phyloP scores from a whole-genome alignment of 2,113 vertebrate genomes.

The Hyaena hyaena region DNA sequence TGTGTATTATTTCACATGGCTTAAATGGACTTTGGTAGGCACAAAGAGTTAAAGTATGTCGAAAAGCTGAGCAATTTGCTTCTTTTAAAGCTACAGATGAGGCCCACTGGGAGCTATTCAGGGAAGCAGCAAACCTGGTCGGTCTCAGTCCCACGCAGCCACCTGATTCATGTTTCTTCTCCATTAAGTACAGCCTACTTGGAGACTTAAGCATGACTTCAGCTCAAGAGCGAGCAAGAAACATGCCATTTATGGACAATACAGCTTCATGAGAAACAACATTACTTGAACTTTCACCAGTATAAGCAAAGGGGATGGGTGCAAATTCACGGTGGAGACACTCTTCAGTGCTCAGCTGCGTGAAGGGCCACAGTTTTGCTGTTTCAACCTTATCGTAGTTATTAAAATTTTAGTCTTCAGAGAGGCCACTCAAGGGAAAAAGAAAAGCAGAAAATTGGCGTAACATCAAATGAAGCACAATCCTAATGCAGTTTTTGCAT shows the following conservation, averaged over 20 bases:
- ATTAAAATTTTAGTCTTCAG: slow-evolving; percentile 28
- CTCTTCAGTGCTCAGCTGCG: neutral
- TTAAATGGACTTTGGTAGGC: neutral
- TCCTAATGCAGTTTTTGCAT: slow-evolving; percentile 27
- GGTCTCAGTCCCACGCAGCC: neutral
- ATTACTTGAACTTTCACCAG: slow-evolving; percentile 26
- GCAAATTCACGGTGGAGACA: neutral
- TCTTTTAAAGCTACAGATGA: neutral
- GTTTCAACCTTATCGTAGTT: neutral
- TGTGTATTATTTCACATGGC: neutral
- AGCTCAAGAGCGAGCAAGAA: slow-evolving; percentile 22
- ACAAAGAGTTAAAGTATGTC: neutral
- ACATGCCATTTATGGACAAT: neutral
- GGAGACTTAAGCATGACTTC: neutral
- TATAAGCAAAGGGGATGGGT: neutral
- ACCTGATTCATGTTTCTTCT: neutral
- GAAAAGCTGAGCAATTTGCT: neutral
- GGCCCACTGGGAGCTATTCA: neutral
- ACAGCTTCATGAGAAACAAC: neutral
- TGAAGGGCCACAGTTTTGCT: neutral
- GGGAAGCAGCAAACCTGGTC: neutral
- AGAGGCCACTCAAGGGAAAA: neutral
- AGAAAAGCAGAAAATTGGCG: neutral
- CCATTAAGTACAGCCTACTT: neutral
- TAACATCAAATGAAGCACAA: slow-evolving; percentile 25